A percentile compares a stretch with the other conserved stretches of the same genome.
These are phyloP conservation scores for Syrmaticus mikado DNA, from an alignment of 2,113 vertebrate genomes.

Conservation along the genomic window DNA sequence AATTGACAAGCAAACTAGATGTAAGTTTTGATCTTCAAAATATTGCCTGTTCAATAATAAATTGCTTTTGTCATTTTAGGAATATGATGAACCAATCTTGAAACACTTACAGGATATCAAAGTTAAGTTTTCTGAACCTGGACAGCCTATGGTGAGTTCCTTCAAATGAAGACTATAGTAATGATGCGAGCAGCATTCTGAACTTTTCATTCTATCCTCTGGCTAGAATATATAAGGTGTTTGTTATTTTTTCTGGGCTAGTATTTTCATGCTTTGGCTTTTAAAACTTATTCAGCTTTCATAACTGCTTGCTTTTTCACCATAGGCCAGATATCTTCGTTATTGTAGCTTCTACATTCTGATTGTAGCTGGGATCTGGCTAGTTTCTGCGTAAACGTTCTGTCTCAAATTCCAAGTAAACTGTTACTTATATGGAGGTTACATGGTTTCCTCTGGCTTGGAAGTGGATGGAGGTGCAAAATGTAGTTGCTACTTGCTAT, in stretches of 20 bases:
- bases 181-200: background rate
- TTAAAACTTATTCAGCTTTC: background rate
- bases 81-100: slow-evolving; percentile 96
- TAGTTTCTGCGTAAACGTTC: background rate
- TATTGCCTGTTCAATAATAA: background rate
- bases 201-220: background rate
- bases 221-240: rapidly evolving
- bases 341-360: background rate
- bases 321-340: background rate
- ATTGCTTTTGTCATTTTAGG: slow-evolving; percentile 73
- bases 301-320: background rate
- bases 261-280: background rate
- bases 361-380: background rate
- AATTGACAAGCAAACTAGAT: background rate
- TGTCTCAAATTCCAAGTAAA: background rate
- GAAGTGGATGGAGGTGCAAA: background rate
- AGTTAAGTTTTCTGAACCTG: slow-evolving; percentile 95
- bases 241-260: background rate
- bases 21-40: background rate
- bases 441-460: background rate
- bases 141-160: slow-evolving; percentile 92
- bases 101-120: slow-evolving; percentile 96
- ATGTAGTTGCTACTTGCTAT: background rate
- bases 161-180: background rate
- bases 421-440: background rate